A percentile compares a stretch with the other conserved stretches of the same genome.
phyloP scores from a whole-genome alignment of 2,113 vertebrate species.

The Calidris pygmaea region DNA sequence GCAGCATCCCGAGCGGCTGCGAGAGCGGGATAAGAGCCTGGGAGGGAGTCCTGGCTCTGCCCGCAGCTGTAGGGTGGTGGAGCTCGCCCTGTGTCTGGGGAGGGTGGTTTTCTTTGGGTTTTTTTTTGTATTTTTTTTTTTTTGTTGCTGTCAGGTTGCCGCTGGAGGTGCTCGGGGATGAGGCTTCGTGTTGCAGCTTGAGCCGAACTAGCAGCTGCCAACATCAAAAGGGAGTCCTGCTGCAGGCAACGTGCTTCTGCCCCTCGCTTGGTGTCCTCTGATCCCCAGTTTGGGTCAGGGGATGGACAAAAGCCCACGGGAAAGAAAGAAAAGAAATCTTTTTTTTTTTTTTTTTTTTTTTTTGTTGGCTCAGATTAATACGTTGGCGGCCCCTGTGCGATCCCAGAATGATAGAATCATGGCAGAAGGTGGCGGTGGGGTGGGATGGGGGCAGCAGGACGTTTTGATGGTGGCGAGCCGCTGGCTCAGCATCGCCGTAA shows the following conservation, averaged over 20 bases:
- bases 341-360: not conserved
- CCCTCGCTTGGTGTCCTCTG: not conserved
- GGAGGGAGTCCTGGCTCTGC: rapidly evolving
- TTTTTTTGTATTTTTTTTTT: no score
- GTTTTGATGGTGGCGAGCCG: not conserved
- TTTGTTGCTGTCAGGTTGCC: not conserved
- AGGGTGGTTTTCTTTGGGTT: not conserved
- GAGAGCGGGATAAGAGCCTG: not conserved
- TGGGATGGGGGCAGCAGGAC: not conserved
- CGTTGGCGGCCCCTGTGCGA: not conserved
- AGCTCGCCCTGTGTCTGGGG: not conserved
- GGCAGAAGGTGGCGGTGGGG: not conserved
- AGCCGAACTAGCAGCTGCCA: not conserved
- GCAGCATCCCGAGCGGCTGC: rapidly evolving
- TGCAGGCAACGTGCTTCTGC: slow-evolving; percentile 4
- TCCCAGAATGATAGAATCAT: not conserved
- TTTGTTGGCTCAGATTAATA: not conserved
- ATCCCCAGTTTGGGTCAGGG: not conserved
- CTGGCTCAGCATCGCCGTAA: not conserved
- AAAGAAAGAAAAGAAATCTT: not conserved
- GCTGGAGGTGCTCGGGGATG: slow-evolving; percentile 19
- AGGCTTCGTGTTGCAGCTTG: slow-evolving; percentile 37
- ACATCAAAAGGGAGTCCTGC: slow-evolving; percentile 36
- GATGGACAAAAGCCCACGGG: not conserved
- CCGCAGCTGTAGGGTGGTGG: not conserved